Evolutionary conservation across 2,797 vertebrate genomes (phyloP).

Genomic region (Pipistrellus nathusii): DNA sequence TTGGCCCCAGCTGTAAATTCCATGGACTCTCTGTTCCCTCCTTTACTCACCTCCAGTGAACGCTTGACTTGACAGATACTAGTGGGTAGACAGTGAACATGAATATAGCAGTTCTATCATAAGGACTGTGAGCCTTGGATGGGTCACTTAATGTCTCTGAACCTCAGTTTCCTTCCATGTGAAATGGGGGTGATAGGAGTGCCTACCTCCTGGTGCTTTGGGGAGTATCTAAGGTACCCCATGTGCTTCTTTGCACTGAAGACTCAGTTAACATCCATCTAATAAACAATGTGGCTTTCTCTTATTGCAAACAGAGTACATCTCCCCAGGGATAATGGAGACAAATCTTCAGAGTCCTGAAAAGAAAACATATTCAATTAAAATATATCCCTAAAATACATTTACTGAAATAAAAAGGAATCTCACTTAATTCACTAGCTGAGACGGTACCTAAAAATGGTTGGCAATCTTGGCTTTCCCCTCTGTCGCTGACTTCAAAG

Average conservation of each 20-base stretch:
- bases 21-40: neutral
- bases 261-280: neutral
- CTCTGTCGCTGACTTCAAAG: constrained; percentile 6
- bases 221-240: neutral
- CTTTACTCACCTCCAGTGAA: neutral
- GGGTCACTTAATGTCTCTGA: constrained; percentile 1
- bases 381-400: constrained; percentile 47
- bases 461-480: neutral
- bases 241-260: neutral
- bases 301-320: constrained; percentile 45
- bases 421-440: neutral
- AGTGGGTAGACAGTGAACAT: neutral
- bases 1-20: neutral
- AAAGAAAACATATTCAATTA: constrained; percentile 61
- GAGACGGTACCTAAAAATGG: neutral
- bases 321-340: constrained; percentile 16
- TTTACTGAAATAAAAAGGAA: constrained; percentile 47
- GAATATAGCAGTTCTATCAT: neutral
- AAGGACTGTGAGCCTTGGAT: neutral
- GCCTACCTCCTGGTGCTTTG: constrained; percentile 44
- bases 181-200: neutral
- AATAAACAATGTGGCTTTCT: neutral
- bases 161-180: neutral
- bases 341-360: constrained; percentile 60
- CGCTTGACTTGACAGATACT: neutral